Conservation (phyloP, 2,113 vertebrate genomes). For the Euleptes europaea region DNA sequence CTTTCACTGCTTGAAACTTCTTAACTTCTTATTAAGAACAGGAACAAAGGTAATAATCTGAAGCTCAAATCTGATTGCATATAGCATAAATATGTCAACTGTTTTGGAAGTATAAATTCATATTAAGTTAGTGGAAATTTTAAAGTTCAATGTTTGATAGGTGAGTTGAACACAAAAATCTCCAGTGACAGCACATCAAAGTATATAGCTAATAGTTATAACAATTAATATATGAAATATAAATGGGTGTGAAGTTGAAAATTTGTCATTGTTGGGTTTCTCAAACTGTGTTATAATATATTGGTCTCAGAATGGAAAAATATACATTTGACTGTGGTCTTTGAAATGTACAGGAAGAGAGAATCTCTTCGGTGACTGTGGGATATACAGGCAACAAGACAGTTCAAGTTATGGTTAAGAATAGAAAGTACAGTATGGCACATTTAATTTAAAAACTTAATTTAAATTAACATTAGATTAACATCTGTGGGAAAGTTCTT, state of each 20-base stretch:
- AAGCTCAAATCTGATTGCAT: conserved; percentile 37
- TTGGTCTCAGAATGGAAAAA: conserved; percentile 19
- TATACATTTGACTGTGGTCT: background rate
- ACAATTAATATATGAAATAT: conserved; percentile 46
- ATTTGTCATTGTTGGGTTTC: conserved; percentile 11
- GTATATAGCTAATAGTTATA: background rate
- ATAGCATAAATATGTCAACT: conserved; percentile 8
- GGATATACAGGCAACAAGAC: conserved; percentile 1
- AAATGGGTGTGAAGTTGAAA: conserved; percentile 20
- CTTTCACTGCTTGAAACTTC: conserved; percentile 22
- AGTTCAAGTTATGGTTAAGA: conserved; percentile 21
- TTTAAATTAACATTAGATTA: background rate
- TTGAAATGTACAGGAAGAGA: conserved; percentile 23
- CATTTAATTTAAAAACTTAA: conserved; percentile 21
- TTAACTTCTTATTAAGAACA: background rate
- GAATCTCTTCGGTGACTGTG: background rate
- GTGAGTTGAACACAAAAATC: background rate
- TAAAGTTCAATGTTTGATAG: conserved; percentile 14
- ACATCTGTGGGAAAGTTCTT: background rate
- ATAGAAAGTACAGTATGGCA: background rate
- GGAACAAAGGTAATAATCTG: conserved; percentile 29
- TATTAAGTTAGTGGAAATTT: conserved; percentile 37
- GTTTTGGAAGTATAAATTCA: conserved; percentile 36
- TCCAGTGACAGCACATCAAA: too few relatives aligned
- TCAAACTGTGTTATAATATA: conserved; percentile 14